These are phyloP conservation scores for Mallotus villosus DNA, from an alignment of 2,797 vertebrate species.

Conservation along the genomic window DNA sequence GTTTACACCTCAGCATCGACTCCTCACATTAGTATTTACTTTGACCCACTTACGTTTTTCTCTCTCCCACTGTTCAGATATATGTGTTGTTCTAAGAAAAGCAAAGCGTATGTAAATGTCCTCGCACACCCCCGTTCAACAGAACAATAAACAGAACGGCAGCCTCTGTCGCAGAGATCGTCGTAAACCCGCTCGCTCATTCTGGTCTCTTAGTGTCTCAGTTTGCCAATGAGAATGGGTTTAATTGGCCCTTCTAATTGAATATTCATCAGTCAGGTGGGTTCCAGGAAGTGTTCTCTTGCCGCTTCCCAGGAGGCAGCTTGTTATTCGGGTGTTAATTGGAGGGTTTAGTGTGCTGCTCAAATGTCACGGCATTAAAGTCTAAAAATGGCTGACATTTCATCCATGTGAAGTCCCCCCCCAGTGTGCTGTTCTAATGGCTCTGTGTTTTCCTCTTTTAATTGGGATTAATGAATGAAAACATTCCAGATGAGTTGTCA, in stretches of 20 bases:
- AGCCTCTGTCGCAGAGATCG: slow-evolving; percentile 19
- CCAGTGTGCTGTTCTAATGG: slow-evolving; percentile 47
- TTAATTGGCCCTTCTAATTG: slow-evolving; percentile 26
- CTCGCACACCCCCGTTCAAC: no score
- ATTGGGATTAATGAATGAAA: slow-evolving; percentile 4
- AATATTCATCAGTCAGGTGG: slow-evolving; percentile 16
- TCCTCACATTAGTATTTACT: no score
- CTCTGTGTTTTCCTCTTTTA: slow-evolving; percentile 24
- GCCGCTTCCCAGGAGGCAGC: not conserved
- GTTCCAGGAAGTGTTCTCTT: slow-evolving; percentile 27
- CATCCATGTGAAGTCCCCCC: slow-evolving; percentile 47
- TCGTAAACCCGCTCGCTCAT: not conserved
- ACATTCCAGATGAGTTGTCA: slow-evolving; percentile 24
- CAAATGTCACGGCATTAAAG: slow-evolving; percentile 56
- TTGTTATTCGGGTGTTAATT: slow-evolving; percentile 54
- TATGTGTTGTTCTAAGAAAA: not conserved
- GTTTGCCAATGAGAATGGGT: slow-evolving; percentile 21
- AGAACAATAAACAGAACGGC: not conserved
- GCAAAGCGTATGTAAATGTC: no score
- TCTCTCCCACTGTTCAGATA: not conserved
- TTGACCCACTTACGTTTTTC: not conserved
- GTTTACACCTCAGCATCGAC: no score
- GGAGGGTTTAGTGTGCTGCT: slow-evolving; percentile 41
- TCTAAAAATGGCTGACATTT: slow-evolving; percentile 58
- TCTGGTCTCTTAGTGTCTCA: not conserved